phyloP scores from a whole-genome alignment of 2,113 vertebrate species.

The Stegostoma tigrinum region DNA sequence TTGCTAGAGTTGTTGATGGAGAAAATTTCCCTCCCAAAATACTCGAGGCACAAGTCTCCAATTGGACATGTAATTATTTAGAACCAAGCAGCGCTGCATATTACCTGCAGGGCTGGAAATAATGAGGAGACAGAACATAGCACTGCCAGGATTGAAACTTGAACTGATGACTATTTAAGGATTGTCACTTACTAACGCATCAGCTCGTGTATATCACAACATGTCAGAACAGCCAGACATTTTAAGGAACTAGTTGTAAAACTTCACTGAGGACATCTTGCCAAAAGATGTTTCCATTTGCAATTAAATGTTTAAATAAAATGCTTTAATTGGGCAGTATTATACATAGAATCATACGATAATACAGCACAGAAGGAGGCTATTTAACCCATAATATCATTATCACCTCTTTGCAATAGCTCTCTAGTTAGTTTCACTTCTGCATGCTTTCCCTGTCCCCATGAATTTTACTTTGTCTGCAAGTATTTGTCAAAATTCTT shows the following conservation, averaged over 20 bases:
- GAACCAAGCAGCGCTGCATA: constrained; percentile 43
- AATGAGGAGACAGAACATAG: constrained; percentile 50
- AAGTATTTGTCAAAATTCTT: neutral
- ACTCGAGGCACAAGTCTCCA: neutral
- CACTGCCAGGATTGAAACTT: constrained; percentile 51
- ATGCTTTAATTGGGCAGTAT: constrained; percentile 39
- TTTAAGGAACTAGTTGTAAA: constrained; percentile 49
- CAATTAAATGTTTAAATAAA: constrained; percentile 39
- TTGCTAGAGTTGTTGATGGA: constrained; percentile 2
- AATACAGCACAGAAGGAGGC: neutral
- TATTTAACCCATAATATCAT: neutral
- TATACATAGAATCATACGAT: constrained; percentile 34
- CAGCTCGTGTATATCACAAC: constrained; percentile 52
- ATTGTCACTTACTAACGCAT: constrained; percentile 52
- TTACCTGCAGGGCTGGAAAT: constrained; percentile 56
- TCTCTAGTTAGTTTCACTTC: neutral
- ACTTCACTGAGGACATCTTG: constrained; percentile 50
- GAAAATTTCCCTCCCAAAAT: neutral
- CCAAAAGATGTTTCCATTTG: constrained; percentile 28
- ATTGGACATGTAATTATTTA: constrained; percentile 33
- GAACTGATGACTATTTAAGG: constrained; percentile 53
- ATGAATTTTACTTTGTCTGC: neutral
- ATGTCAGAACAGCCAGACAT: constrained; percentile 55
- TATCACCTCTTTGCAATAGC: neutral
- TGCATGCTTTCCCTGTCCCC: neutral